Evolutionary conservation across 92 coral and sea anemone genomes (phyloP), one percentile per base, ranked within the genome.

Genomic region (Umimayanthus chanpuru): DNA sequence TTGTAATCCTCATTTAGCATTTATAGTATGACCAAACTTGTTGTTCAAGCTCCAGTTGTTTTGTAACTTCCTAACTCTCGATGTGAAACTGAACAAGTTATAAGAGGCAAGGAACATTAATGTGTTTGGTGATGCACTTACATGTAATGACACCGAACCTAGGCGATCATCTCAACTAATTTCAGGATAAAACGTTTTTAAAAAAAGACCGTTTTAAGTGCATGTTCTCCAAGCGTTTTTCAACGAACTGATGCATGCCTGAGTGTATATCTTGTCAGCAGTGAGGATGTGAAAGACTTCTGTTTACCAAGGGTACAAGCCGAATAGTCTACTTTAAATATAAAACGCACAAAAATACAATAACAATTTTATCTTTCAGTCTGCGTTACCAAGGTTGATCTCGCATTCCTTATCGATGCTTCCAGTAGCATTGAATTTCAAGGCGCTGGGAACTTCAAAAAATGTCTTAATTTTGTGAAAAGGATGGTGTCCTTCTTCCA

Each of bases 341-440:
- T 32, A 32, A 49, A 50, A 44, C 61, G 40, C 65, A 78, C 25
- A 18, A 78, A 44, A 77, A 76, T n/a, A 26, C 16, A 21, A 38
- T 10, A 32, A 36, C 11, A 6, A 47, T 49, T 50, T 61, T 81
- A 64, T 81, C n/a, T 81, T 81, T 56, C 76, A 81, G 50, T 41
- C 80, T 96, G 98, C 75, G 81, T 77, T 26, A 90, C 94, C 4
- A 92, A 87, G 72, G 94, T 96, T 4, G 98, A 96, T 66, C 55
- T 96, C 9, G 95, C 90, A n/a, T 79, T 96, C 73, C 85, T 96
- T 64, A 25, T 96, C n/a, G 98, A 96, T 80, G 98, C 96, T 4
- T 96, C 98, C 3, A 90, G 88, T 12, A 92, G 95, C 75, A 89
- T 96, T 66, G 91, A 94, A 26, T 78, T 21, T 41, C 89, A 71